Evolutionary conservation across 2,888 invertebrate species (phyloP).

Genomic region (Azorinus chamasolen): DNA sequence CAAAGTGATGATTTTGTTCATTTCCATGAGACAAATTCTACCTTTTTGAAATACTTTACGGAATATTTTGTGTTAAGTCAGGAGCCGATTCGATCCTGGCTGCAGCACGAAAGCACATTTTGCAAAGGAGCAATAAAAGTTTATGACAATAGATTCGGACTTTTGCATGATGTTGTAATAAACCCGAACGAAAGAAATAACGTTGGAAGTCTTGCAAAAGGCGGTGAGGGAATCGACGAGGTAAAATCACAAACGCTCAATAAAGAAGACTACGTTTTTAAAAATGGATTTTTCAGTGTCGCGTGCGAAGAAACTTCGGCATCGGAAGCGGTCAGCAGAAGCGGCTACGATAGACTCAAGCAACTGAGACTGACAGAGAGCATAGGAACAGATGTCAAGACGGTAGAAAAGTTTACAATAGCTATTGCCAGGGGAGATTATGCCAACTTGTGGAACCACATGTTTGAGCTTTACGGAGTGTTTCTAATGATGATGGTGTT

Average conservation of each 20-base stretch:
- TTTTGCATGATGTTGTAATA: slow-evolving; percentile 35
- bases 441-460: slow-evolving; percentile 3
- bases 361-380: neutral
- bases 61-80: too few species aligned
- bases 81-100: too few species aligned
- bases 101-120: neutral
- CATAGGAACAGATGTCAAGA: neutral
- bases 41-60: too few species aligned
- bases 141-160: slow-evolving; percentile 33
- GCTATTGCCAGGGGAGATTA: neutral
- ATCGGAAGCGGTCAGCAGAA: neutral
- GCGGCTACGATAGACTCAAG: slow-evolving; percentile 8
- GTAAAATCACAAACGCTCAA: slow-evolving; percentile 51
- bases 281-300: slow-evolving; percentile 56
- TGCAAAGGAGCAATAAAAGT: slow-evolving; percentile 42
- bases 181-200: slow-evolving; percentile 38
- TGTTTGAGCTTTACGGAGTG: slow-evolving; percentile 1
- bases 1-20: too few species aligned
- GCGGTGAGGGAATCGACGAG: slow-evolving; percentile 56
- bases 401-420: neutral
- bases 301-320: slow-evolving; percentile 15
- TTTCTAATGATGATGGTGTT: slow-evolving; percentile 1
- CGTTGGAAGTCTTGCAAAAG: slow-evolving; percentile 27
- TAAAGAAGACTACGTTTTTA: slow-evolving; percentile 49
- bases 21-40: too few species aligned